A percentile compares a stretch with the other conserved stretches of the same genome.
phyloP scores from a whole-genome alignment of 1,140 invertebrate genomes.

The Calycopis cecrops region DNA sequence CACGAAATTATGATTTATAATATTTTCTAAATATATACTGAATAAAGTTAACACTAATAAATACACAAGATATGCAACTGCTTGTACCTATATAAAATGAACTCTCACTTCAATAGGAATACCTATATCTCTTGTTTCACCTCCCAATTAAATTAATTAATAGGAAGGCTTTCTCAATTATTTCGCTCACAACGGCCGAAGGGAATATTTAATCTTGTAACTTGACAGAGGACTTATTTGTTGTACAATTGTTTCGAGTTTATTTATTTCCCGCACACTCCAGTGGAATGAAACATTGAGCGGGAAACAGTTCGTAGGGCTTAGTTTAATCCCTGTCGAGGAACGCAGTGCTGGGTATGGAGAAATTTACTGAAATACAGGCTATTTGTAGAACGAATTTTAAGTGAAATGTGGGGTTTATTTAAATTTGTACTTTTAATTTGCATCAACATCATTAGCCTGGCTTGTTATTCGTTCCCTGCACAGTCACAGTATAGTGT shows the following conservation, averaged over 20 bases:
- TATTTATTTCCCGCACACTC: conserved; percentile 34
- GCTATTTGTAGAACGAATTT: not conserved
- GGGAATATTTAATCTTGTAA: conserved; percentile 9
- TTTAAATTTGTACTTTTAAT: too few species aligned
- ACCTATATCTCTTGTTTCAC: not conserved
- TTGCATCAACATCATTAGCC: too few species aligned
- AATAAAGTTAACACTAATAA: too few species aligned
- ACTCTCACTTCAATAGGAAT: not conserved
- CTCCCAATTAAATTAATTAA: conserved; percentile 6
- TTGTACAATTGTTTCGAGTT: conserved; percentile 19
- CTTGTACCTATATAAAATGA: too few species aligned
- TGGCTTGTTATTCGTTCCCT: too few species aligned
- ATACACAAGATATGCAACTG: too few species aligned
- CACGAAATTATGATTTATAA: too few species aligned
- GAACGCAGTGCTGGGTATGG: conserved; percentile 33
- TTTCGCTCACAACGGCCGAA: conserved; percentile 8
- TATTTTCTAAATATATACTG: too few species aligned
- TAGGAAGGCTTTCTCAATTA: conserved; percentile 2
- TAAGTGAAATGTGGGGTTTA: conserved; percentile 2
- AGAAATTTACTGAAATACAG: conserved; percentile 34
- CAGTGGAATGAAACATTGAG: conserved; percentile 30
- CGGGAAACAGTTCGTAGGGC: conserved; percentile 48
- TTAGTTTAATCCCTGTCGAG: conserved; percentile 45
- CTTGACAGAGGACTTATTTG: conserved; percentile 28
- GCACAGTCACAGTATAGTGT: too few species aligned